Evolutionary conservation across 2,888 invertebrate genomes (phyloP), one percentile per base, ranked within the genome.

Genomic region (Hyposoter didymator): DNA sequence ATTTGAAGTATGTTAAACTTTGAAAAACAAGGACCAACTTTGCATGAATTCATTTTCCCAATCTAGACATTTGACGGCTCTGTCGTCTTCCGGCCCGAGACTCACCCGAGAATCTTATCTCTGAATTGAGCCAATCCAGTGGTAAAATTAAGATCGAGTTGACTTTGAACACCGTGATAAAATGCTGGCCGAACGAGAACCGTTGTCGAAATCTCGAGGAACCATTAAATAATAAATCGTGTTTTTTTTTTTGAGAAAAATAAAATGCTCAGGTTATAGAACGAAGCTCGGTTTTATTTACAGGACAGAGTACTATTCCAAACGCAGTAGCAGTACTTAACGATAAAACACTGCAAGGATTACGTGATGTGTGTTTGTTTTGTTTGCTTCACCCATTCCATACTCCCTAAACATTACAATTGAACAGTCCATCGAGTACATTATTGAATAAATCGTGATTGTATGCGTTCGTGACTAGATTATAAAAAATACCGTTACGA

Each of bases 401-500:
- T 22, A 45, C 55, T 84, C 82, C 55, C 76, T 72, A 28, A 28
- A 82, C 72, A 70, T 85, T 82, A 85, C 85, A 82, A 83, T 85
- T 82, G 76, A 83, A 82, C 85, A 85, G 85, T 83, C 85, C 85
- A 85, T 85, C 78, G 74, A 85, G 85, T 85, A 80, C 79, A 76
- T 69, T 76, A 82, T 76, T 73, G 76, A 85, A 85, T 82, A 76
- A 83, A 85, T 79, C 82, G 85, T 82, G 82, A 55, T 85, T 83
- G 66, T 82, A 85, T 82, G 82, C 85, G 79, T 80, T 83, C 73
- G 73, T 85, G 85, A 85, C 85, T 85, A 85, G 85, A 83, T 83
- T 80, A 76, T 76, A 67, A 76, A 82, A 64, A 85, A 85, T 83
- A 85, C 85, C 49, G 82, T 85, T 76, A 80, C 49, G 72, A 83